phyloP scores from a whole-genome alignment of 2,888 invertebrate genomes.

The Pammene fasciana region DNA sequence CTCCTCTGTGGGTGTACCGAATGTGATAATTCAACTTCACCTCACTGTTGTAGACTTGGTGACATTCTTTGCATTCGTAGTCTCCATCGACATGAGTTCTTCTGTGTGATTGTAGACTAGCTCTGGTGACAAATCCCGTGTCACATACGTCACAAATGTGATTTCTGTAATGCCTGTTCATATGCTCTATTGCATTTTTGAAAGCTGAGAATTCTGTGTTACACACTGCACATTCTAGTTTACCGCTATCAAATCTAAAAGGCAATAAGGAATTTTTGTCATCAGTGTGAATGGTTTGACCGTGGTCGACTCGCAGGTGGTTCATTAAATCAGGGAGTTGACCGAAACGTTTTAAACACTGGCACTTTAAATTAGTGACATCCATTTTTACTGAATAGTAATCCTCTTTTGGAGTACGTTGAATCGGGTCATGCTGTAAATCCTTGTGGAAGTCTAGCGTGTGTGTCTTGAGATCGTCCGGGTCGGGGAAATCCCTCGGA shows the following conservation, averaged over 20 bases:
- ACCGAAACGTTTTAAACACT: constrained; percentile 45
- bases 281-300: constrained; percentile 40
- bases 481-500: constrained; percentile 47
- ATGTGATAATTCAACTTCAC: constrained; percentile 51
- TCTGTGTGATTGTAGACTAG: constrained; percentile 47
- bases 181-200: constrained; percentile 54
- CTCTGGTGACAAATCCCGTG: constrained; percentile 51
- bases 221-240: constrained; percentile 47
- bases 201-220: constrained; percentile 49
- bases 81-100: constrained; percentile 52
- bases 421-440: neutral
- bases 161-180: constrained; percentile 55
- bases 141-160: constrained; percentile 53
- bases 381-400: constrained; percentile 53
- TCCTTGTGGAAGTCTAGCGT: neutral
- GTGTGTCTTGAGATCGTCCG: constrained; percentile 42
- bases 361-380: constrained; percentile 53
- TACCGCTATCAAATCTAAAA: constrained; percentile 51
- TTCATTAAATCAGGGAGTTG: constrained; percentile 43
- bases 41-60: constrained; percentile 64
- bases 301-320: constrained; percentile 47
- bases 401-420: constrained; percentile 34
- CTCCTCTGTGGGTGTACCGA: constrained; percentile 53
- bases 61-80: constrained; percentile 70
- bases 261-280: constrained; percentile 51